Evolutionary conservation across 2,888 invertebrate genomes (phyloP), one percentile per base, ranked within the genome.

Genomic region (Drosophila pseudotakahashii): DNA sequence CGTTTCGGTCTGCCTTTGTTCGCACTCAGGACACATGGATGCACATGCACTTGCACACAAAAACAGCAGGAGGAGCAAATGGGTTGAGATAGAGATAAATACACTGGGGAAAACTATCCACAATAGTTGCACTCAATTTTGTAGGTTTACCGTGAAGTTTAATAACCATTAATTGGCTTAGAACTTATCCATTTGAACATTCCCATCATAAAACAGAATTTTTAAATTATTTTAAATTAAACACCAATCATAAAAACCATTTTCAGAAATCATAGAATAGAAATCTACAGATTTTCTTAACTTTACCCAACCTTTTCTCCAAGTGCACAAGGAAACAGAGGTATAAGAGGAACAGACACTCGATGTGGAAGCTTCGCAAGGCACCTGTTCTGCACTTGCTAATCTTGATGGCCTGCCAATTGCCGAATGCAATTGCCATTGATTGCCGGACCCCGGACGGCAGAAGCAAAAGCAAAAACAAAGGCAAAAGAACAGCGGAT

Each of bases 341-440:
- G 14, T 30, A 32, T 54, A 10, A 39, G 32, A 47, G 66, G 7
- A 51, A 48, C 48, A 62, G 62, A 63, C 42, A 63, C 41, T 62
- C 41, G 41, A 26, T 36, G 48, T n/a, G 32, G 39, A 32, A 61
- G 32, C 23, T 51, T 7, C 51, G 34, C 58, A 51, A 47, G 61
- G 45, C 41, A 58, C 58, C 58, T 37, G 44, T 16, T 58, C 60
- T 54, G 59, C 52, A 41, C 55, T 19, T 23, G 50, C 72, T 78
- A 72, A 82, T 79, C 82, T 79, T 73, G 75, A 78, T 82, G 66
- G 70, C 64, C 80, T 82, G 73, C 72, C 76, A 74, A 79, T 78
- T 76, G 80, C 59, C 78, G 62, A 78, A 61, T 61, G 75, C 74
- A 70, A 66, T 76, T 72, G 63, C 61, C 60, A 60, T 67, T 67